Base-by-base conservation (phyloP, 2,797 vertebrate genomes). In the Onychomys arenicola region DNA sequence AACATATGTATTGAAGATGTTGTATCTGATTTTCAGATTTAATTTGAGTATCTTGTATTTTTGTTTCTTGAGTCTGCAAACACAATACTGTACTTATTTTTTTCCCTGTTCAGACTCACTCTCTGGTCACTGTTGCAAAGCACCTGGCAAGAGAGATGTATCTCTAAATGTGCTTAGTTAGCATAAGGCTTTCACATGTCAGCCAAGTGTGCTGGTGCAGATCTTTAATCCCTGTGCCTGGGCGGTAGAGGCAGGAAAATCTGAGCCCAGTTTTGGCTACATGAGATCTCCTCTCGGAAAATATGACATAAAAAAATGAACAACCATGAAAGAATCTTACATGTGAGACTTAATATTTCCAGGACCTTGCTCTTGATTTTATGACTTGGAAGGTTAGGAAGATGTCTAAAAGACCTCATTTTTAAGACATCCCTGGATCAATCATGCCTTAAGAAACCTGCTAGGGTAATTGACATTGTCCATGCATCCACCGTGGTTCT, bases 1-100 rank as follows among this genome's bases (percentile, higher is more conserved):
- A 61, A 89, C 7, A 61, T 17, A 32, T 46, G 2, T 40, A 52
- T 5, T n/a, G 57, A 84, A 87, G 59, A 80, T 32, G 23, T 73
- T 91, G 83, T 88, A 23, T 89, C 11, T 84, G 49, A 69, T 84
- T 65, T 95, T 96, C 32, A 84, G 1, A 81, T 69, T 46, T 90
- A 78, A 49, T n/a, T 85, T 65, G 9, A 0, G 0, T 67, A 6
- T 82, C 17, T 29, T 81, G 1, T 84, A 55, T 61, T 80, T 95
- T 81, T 67, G 6, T 49, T 92, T 49, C 5, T 25, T 57, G 73
- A 91, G 63, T 57, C 21, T 84, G 27, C 12, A 49, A 19, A 27
- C 57, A 6, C 4, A 34, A 23, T 6, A 10, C 23, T 37, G 21
- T 91, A 25, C 29, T 1, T 59, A 21, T 67, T 83, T 95, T 95